Conservation (phyloP, 2,113 vertebrate species). For the Sturnus vulgaris region DNA sequence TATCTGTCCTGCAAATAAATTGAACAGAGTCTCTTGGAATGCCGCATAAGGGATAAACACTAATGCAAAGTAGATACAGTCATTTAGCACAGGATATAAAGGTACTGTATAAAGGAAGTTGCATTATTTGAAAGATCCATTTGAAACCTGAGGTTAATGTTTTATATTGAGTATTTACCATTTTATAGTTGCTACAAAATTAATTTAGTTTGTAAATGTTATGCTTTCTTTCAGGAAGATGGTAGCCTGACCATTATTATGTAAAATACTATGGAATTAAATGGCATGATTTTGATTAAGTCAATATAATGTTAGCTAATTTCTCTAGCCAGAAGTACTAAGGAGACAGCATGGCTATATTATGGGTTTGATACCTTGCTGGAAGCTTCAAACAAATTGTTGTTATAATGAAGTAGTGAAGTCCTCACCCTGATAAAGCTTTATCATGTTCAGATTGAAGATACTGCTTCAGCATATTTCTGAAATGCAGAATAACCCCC, state of each 20-base stretch:
- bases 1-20: not conserved
- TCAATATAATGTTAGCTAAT: not conserved
- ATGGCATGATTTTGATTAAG: conserved; percentile 9
- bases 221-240: not conserved
- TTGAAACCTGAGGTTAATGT: conserved; percentile 26
- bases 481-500: not conserved
- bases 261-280: conserved; percentile 17
- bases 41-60: not conserved
- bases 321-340: not conserved
- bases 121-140: not conserved
- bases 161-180: not conserved
- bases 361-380: not conserved
- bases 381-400: conserved; percentile 2
- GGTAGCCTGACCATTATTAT: not conserved
- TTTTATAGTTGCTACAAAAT: not conserved
- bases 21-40: not conserved
- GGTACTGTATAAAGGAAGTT: not conserved
- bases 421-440: conserved; percentile 8
- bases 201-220: conserved; percentile 25
- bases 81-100: conserved; percentile 3
- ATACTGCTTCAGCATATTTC: conserved; percentile 1
- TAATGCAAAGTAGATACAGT: not conserved
- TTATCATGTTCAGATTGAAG: conserved; percentile 29
- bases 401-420: conserved; percentile 45
- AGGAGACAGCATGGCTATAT: not conserved